Conservation (phyloP, 2,797 vertebrate genomes). For the Ctenopoma kingsleyae region DNA sequence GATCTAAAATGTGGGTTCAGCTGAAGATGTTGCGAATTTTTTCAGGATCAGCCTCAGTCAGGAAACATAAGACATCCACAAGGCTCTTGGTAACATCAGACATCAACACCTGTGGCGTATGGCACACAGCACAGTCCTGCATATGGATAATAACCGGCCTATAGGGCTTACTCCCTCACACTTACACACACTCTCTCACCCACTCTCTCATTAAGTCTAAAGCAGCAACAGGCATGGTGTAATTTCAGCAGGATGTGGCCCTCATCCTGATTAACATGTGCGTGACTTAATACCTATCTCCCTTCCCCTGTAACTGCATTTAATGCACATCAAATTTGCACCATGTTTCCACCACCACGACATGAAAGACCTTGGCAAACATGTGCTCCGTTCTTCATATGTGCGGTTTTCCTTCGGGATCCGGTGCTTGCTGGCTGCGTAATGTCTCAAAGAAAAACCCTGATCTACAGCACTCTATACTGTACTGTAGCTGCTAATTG, state of each 20-base stretch:
- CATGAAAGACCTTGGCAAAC: slow-evolving; percentile 68
- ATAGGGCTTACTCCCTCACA: slow-evolving; percentile 61
- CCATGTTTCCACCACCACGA: slow-evolving; percentile 58
- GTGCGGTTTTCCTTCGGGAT: slow-evolving; percentile 72
- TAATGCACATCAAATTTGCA: slow-evolving; percentile 65
- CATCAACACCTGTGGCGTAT: slow-evolving; percentile 69
- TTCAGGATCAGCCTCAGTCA: slow-evolving; percentile 33
- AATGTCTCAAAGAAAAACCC: slow-evolving; percentile 56
- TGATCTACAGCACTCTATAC: slow-evolving; percentile 57
- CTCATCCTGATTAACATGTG: slow-evolving; percentile 72
- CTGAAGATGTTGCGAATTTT: slow-evolving; percentile 32
- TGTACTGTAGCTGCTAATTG: slow-evolving; percentile 69
- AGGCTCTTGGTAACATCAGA: slow-evolving; percentile 40
- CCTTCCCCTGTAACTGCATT: slow-evolving; percentile 60
- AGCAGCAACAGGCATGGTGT: slow-evolving; percentile 76
- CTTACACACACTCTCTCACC: slow-evolving; percentile 53
- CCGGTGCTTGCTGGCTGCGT: slow-evolving; percentile 51
- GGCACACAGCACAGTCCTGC: slow-evolving; percentile 40
- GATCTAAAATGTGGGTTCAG: slow-evolving; percentile 28
- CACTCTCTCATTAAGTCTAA: slow-evolving; percentile 73
- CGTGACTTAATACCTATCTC: slow-evolving; percentile 76
- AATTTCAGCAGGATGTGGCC: slow-evolving; percentile 81
- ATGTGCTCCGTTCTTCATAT: slow-evolving; percentile 48
- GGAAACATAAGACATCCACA: slow-evolving; percentile 40
- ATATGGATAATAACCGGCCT: slow-evolving; percentile 77